Percentiles rank a stretch among this genome's conserved stretches.
Evolutionary conservation across 2,113 vertebrate genomes (phyloP).

Genomic region (Irena cyanogastra): DNA sequence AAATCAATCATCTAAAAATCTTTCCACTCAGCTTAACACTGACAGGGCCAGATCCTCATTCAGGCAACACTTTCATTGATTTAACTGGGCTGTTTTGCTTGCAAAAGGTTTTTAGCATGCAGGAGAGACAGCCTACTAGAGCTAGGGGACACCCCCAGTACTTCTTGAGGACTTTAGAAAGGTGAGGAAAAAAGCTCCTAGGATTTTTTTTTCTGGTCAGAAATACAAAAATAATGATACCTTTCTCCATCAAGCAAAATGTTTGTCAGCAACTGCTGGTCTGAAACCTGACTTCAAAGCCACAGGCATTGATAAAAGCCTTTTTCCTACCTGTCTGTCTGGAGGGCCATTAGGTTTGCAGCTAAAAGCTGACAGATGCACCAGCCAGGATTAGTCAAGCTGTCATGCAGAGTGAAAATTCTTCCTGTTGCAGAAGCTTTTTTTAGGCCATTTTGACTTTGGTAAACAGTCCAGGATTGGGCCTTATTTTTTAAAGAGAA

Average conservation of each 20-base stretch:
- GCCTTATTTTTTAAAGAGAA: not conserved
- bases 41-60: not conserved
- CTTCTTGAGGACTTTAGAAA: not conserved
- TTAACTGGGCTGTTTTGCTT: not conserved
- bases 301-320: not conserved
- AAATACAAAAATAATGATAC: not conserved
- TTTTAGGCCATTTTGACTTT: not conserved
- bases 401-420: not conserved
- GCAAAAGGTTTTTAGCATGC: not conserved
- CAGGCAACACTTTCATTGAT: not conserved
- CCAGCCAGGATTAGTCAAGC: not conserved
- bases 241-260: not conserved
- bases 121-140: not conserved
- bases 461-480: not conserved
- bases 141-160: not conserved
- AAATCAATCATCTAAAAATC: slow-evolving; percentile 14
- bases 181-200: not conserved
- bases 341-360: not conserved
- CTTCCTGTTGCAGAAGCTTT: not conserved
- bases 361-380: not conserved
- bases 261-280: not conserved
- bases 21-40: slow-evolving; percentile 2
- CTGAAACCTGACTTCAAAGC: not conserved
- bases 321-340: not conserved
- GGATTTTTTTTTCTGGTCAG: not conserved